A percentile compares a stretch with the other conserved stretches of the same genome.
phyloP scores from a whole-genome alignment of 2,797 vertebrate genomes.

The Geotrypetes seraphini region DNA sequence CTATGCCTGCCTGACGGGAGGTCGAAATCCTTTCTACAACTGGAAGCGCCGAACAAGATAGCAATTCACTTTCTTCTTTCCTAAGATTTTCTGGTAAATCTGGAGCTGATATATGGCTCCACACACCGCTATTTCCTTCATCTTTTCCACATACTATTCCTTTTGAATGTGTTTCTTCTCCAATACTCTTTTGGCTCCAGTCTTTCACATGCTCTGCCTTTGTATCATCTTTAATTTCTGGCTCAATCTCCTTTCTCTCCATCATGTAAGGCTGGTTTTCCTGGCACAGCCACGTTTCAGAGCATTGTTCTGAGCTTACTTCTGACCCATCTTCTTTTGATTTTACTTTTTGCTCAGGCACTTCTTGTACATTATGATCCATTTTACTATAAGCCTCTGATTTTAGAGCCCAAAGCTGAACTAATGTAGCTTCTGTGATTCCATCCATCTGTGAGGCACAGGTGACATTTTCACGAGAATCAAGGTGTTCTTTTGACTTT shows the following conservation, averaged over 20 bases:
- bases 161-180: background rate
- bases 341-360: no score
- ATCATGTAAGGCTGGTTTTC: no score
- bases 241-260: no score
- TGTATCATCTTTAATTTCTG: no score
- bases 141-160: background rate
- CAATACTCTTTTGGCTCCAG: conserved; percentile 20
- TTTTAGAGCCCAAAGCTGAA: conserved; percentile 57
- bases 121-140: background rate
- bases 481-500: conserved; percentile 1
- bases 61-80: conserved; percentile 49
- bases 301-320: no score
- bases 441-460: conserved; percentile 19
- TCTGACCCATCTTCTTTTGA: no score
- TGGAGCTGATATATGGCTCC: no score
- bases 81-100: conserved; percentile 25
- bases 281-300: background rate
- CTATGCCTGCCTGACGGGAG: conserved; percentile 79
- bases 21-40: conserved; percentile 73
- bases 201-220: no score
- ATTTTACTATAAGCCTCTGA: conserved; percentile 12
- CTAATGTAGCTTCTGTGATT: conserved; percentile 47
- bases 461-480: background rate
- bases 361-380: conserved; percentile 30
- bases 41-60: conserved; percentile 11